Conservation (phyloP, 2,797 vertebrate genomes). For the Sandelia bainsii region DNA sequence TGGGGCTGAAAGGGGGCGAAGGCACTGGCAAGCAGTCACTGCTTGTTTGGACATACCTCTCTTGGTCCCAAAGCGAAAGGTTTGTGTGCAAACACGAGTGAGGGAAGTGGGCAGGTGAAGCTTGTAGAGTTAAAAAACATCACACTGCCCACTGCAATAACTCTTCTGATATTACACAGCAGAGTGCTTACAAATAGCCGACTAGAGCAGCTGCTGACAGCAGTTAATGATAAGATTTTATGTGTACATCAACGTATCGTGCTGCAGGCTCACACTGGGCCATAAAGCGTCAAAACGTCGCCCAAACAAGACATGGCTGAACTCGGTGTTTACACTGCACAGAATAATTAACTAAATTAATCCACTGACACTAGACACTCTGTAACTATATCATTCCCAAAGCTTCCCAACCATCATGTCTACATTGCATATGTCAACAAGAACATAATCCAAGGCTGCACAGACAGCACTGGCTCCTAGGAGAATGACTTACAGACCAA, state of each 20-base stretch:
- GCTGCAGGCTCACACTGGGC: constrained; percentile 22
- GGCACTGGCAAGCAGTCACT: constrained; percentile 37
- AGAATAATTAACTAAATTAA: constrained; percentile 21
- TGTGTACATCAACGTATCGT: constrained; percentile 61
- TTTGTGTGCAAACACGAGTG: constrained; percentile 64
- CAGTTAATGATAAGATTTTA: constrained; percentile 66
- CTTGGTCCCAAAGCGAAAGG: constrained; percentile 51
- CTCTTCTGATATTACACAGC: constrained; percentile 79
- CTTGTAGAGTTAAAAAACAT: constrained; percentile 64
- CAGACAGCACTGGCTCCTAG: constrained; percentile 26
- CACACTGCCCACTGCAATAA: constrained; percentile 51
- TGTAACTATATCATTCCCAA: constrained; percentile 12
- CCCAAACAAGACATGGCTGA: constrained; percentile 15
- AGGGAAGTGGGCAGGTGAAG: constrained; percentile 73
- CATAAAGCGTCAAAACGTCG: constrained; percentile 69
- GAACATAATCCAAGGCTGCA: constrained; percentile 29
- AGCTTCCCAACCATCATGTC: neutral
- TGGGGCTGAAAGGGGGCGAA: constrained; percentile 42
- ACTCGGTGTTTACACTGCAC: constrained; percentile 28
- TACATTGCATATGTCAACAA: constrained; percentile 44
- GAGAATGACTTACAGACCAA: constrained; percentile 15
- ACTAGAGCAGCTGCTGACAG: constrained; percentile 72
- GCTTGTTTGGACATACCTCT: constrained; percentile 50
- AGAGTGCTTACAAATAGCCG: constrained; percentile 71
- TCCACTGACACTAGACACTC: constrained; percentile 3